phyloP scores from a whole-genome alignment of 2,113 vertebrate species.

The Urocynchramus pylzowi region DNA sequence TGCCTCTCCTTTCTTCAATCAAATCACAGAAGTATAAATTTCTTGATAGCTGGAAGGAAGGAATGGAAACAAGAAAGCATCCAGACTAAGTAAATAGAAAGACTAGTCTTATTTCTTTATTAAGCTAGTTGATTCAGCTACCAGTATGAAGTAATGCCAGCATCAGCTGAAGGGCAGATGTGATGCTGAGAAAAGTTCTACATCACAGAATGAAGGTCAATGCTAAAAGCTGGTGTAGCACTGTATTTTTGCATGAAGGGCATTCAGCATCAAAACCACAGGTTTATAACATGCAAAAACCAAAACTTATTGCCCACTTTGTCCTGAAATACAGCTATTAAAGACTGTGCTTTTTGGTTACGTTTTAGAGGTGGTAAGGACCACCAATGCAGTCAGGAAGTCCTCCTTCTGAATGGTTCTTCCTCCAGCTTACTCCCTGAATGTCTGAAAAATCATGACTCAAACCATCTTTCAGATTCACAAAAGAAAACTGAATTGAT shows the following conservation, averaged over 20 bases:
- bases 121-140: not conserved
- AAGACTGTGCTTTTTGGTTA: not conserved
- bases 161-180: not conserved
- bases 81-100: not conserved
- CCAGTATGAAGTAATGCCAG: not conserved
- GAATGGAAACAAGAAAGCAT: not conserved
- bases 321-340: not conserved
- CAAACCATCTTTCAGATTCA: not conserved
- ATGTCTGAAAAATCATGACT: not conserved
- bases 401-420: not conserved
- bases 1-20: not conserved
- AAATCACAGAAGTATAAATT: not conserved
- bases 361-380: not conserved
- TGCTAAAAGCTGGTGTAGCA: not conserved
- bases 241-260: not conserved
- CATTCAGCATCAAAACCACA: not conserved
- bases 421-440: not conserved
- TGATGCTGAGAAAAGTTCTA: rapidly evolving
- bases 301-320: not conserved
- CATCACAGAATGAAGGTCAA: rapidly evolving
- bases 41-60: not conserved
- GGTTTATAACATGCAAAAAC: not conserved
- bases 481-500: not conserved
- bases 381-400: not conserved
- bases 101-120: not conserved